These are phyloP conservation scores for Prosopocoilus inquinatus DNA, from an alignment of 2,888 invertebrate genomes.

Conservation along the genomic window DNA sequence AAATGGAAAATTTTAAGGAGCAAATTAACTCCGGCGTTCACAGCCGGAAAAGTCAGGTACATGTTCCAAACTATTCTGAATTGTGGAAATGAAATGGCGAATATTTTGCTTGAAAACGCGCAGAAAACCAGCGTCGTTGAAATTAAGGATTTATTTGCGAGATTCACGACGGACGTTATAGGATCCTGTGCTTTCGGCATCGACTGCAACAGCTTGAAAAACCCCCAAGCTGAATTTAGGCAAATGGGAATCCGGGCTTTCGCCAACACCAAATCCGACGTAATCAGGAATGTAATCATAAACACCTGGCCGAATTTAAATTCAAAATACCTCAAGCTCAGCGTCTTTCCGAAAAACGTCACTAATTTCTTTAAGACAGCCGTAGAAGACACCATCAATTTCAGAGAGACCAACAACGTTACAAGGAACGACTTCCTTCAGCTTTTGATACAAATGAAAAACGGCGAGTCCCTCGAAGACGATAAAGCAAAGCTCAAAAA, in stretches of 20 bases:
- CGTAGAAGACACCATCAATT: constrained; percentile 48
- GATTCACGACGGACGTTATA: constrained; percentile 59
- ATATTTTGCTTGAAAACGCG: constrained; percentile 35
- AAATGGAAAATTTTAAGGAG: constrained; percentile 60
- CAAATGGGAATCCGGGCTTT: constrained; percentile 29
- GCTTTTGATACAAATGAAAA: constrained; percentile 52
- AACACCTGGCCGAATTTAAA: constrained; percentile 31
- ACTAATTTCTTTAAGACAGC: constrained; percentile 36
- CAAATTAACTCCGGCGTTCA: constrained; percentile 63
- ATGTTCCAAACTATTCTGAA: constrained; percentile 59
- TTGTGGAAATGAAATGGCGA: constrained; percentile 53
- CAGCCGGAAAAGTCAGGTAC: constrained; percentile 61
- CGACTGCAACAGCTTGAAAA: constrained; percentile 55
- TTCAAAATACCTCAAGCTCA: constrained; percentile 23
- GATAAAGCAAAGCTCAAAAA: background rate
- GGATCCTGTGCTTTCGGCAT: constrained; percentile 59
- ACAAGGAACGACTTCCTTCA: constrained; percentile 56
- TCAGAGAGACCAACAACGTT: constrained; percentile 48
- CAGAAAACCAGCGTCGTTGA: constrained; percentile 19
- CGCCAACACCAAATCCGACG: constrained; percentile 25
- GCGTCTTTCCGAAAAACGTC: constrained; percentile 27
- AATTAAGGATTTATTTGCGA: constrained; percentile 53
- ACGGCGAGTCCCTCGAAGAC: constrained; percentile 35
- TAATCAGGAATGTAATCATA: constrained; percentile 26
- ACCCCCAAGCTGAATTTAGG: constrained; percentile 53